A percentile compares a stretch with the other conserved stretches of the same genome.
phyloP scores from a whole-genome alignment of 1,140 invertebrate species.

The Mizuhopecten yessoensis region DNA sequence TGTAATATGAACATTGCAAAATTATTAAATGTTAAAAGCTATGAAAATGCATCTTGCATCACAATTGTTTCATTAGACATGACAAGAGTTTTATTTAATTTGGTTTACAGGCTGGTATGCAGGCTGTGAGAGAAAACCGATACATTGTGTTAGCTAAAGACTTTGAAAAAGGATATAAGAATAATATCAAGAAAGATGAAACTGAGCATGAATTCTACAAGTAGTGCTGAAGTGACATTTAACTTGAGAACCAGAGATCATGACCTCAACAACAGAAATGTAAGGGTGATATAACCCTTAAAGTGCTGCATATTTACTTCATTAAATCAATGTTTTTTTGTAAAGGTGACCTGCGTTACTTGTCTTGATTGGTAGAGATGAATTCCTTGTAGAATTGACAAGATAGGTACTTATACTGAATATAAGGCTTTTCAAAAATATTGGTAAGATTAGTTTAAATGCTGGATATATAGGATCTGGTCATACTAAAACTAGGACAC shows the following conservation, averaged over 20 bases:
- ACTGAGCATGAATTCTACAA: constrained; percentile 99
- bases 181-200: constrained; percentile 99
- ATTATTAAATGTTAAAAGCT: no score
- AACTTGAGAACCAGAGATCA: background rate
- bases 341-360: background rate
- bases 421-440: no score
- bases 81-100: constrained; percentile 48
- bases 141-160: constrained; percentile 99
- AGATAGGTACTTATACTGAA: no score
- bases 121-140: constrained; percentile 99
- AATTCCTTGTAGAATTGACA: no score
- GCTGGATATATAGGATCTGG: no score
- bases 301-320: constrained; percentile 14
- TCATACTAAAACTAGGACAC: no score
- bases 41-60: background rate
- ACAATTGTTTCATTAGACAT: background rate
- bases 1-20: no score
- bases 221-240: constrained; percentile 87
- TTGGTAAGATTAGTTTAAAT: no score
- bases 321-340: background rate
- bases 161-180: constrained; percentile 99
- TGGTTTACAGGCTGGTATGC: constrained; percentile 90
- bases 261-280: background rate
- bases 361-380: background rate
- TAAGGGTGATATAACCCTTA: background rate